Evolutionary conservation across 1,140 invertebrate species (phyloP), one percentile per base, ranked within the genome.

Genomic region (Macrostomum lignano): DNA sequence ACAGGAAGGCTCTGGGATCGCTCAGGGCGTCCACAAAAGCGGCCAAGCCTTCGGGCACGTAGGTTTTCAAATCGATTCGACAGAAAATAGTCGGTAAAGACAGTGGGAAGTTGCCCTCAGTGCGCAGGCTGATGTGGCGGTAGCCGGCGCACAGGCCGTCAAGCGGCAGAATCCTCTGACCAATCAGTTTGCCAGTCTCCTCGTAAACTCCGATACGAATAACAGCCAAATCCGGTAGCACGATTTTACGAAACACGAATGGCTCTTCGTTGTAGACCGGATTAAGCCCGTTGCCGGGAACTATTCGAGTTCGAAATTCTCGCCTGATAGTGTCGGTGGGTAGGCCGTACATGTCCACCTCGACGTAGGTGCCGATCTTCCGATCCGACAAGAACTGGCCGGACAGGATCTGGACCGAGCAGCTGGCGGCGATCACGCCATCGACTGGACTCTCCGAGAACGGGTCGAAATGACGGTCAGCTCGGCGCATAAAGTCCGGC

Each of bases 361-460:
- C 88, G 7, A 98, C 91, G 58, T 94, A 98, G 2, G 91, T 96
- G 6, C 86, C 84, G 25, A 78, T 77, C 58, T 94, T 94, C 58
- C 91, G 91, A 53, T 98, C 91, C 0, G 84, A 94, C 43, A 98
- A 69, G 61, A 98, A 98, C 62, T 98, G 91, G 1, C 91, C 91
- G 26, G 88, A 88, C 48, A 98, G 94, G 3, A 91, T 78, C 66
- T 88, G 73, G 26, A 98, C 88, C 43, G 78, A 72, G 54, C 88
- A 94, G 54, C 84, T 76, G 14, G 86, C 91, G 17, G 91, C 88
- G 51, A 98, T 98, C 0, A 98, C 88, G 45, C 91, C 91, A 55
- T 98, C 91, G 1, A 98, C 88, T 1, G 91, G 86, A 38, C 78
- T 79, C 61, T 98, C 88, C 11, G 88, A 84, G 52, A 96, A 98